Evolutionary conservation across 2,113 vertebrate species (phyloP).

Genomic region (Heterotilapia buettikoferi): DNA sequence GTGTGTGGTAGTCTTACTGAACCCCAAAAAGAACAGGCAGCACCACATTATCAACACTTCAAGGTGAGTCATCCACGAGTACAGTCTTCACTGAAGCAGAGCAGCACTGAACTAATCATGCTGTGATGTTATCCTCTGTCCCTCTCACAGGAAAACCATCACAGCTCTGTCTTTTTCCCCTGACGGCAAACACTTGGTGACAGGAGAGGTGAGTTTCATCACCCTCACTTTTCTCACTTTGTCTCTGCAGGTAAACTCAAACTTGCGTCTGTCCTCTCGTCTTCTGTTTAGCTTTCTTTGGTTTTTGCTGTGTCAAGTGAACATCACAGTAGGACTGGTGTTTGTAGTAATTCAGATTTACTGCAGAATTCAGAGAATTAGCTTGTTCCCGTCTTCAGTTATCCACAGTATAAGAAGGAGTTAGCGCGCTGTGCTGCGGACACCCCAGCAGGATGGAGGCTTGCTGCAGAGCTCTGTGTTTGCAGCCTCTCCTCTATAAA

Average conservation of each 20-base stretch:
- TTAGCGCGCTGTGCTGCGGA: not conserved
- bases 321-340: not conserved
- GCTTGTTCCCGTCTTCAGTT: not conserved
- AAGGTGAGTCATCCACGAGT: constrained; percentile 72
- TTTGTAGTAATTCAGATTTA: not conserved
- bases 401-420: not conserved
- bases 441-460: not conserved
- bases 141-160: constrained; percentile 85
- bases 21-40: constrained; percentile 87
- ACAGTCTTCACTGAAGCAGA: not conserved
- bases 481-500: not conserved
- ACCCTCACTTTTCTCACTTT: not conserved
- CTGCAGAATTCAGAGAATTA: not conserved
- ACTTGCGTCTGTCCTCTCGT: not conserved
- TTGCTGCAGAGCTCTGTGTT: not conserved
- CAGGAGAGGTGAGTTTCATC: constrained; percentile 89
- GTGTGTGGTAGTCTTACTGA: constrained; percentile 93
- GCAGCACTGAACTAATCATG: not conserved
- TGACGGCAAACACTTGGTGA: constrained; percentile 93
- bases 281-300: fast-evolving
- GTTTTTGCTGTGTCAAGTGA: not conserved
- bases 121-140: not conserved
- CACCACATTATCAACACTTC: constrained; percentile 93
- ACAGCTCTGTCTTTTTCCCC: constrained; percentile 92
- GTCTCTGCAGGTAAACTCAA: not conserved